phyloP scores from a whole-genome alignment of 2,888 invertebrate genomes.

The Steinernema scapterisci region DNA sequence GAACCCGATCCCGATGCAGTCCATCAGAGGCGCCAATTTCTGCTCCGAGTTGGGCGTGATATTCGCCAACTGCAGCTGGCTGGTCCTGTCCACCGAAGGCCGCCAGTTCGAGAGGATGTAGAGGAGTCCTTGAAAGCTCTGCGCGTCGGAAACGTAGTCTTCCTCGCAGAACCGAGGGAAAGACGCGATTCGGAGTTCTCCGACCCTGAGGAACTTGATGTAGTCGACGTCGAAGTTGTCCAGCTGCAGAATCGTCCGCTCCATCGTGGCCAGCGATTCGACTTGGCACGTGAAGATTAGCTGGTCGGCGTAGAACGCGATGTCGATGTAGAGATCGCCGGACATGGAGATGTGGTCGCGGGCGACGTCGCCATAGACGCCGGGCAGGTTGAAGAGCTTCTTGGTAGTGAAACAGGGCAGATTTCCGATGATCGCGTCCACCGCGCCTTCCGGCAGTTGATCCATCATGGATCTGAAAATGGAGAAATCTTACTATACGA shows the following conservation, averaged over 20 bases:
- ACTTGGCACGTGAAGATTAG: constrained; percentile 19
- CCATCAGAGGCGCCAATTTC: constrained; percentile 7
- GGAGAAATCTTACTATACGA: not conserved
- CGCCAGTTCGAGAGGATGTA: constrained; percentile 16
- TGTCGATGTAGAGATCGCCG: constrained; percentile 23
- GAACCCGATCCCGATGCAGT: constrained; percentile 3
- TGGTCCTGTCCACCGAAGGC: constrained; percentile 7
- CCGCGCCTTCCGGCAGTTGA: not conserved
- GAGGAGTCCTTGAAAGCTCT: constrained; percentile 21
- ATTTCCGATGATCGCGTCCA: constrained; percentile 11
- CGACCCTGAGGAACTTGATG: constrained; percentile 12
- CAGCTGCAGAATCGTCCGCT: constrained; percentile 10
- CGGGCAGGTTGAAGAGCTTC: constrained; percentile 21
- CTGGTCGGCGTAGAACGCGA: constrained; percentile 22
- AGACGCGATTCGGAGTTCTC: constrained; percentile 8
- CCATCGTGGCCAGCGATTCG: constrained; percentile 18
- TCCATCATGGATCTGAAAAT: not conserved
- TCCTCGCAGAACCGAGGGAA: constrained; percentile 6
- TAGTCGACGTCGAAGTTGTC: constrained; percentile 27
- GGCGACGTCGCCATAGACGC: not conserved
- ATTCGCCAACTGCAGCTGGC: constrained; percentile 12
- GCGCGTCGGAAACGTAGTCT: constrained; percentile 2
- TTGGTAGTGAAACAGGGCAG: not conserved
- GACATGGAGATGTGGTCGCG: constrained; percentile 15
- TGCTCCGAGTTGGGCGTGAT: not conserved